phyloP scores from a whole-genome alignment of 1,140 invertebrate species.

The Pachyrhynchus sulphureomaculatus region DNA sequence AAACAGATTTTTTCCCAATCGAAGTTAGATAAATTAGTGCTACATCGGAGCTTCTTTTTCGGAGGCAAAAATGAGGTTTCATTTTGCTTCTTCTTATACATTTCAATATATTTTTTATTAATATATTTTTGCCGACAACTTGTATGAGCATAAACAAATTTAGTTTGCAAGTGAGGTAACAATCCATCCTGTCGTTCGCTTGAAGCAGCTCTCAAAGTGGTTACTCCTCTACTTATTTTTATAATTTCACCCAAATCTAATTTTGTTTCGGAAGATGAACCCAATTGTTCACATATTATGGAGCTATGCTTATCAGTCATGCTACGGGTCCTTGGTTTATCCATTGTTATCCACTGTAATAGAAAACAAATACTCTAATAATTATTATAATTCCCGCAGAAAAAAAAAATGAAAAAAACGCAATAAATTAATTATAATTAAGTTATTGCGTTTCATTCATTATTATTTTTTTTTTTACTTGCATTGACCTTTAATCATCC shows the following conservation, averaged over 20 bases:
- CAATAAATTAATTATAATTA: neutral
- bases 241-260: slow-evolving; percentile 10
- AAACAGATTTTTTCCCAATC: slow-evolving; percentile 10
- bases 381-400: too few relatives aligned
- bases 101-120: slow-evolving; percentile 10
- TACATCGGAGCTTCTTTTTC: slow-evolving; percentile 5
- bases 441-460: neutral
- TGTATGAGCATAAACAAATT: slow-evolving; percentile 13
- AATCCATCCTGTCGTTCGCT: slow-evolving; percentile 12
- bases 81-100: too few relatives aligned
- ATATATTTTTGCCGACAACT: slow-evolving; percentile 17
- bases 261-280: slow-evolving; percentile 13
- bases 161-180: slow-evolving; percentile 8
- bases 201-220: slow-evolving; percentile 6
- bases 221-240: slow-evolving; percentile 16
- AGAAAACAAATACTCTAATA: too few relatives aligned
- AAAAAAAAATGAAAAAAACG: slow-evolving; percentile 1
- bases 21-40: neutral
- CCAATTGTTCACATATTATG: too few relatives aligned
- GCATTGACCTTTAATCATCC: neutral
- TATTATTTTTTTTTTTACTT: neutral
- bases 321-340: neutral
- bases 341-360: too few relatives aligned
- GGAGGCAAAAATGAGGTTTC: too few relatives aligned
- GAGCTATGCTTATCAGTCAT: too few relatives aligned